phyloP scores from a whole-genome alignment of 1,140 invertebrate species.

The Pemphigus obesinymphae region DNA sequence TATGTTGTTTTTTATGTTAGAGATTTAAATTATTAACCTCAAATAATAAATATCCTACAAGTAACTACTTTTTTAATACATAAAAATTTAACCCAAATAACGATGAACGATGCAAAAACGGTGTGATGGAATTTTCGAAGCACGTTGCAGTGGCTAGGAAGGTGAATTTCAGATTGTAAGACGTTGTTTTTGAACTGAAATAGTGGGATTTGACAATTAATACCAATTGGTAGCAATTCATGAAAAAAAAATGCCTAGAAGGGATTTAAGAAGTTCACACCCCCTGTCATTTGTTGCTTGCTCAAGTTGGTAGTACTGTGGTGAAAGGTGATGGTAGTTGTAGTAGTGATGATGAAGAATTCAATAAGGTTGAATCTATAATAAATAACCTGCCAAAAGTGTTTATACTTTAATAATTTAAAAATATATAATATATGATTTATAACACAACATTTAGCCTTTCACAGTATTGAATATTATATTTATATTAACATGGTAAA shows the following conservation, averaged over 20 bases:
- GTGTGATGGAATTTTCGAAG: not conserved
- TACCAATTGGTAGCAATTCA: not conserved
- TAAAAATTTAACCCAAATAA: conserved; percentile 21
- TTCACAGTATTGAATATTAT: not conserved
- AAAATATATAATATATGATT: not conserved
- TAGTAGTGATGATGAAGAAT: conserved; percentile 17
- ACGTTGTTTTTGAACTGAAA: conserved; percentile 8
- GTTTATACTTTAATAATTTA: conserved; percentile 29
- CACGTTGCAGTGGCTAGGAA: not conserved
- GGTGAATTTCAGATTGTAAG: conserved; percentile 2
- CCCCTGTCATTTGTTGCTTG: conserved; percentile 21
- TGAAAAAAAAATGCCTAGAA: conserved; percentile 4
- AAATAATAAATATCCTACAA: not conserved
- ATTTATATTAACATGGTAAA: not conserved
- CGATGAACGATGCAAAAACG: conserved; percentile 24
- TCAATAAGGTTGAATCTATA: conserved; percentile 23
- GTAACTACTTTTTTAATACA: not conserved
- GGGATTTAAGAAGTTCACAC: conserved; percentile 12
- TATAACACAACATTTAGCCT: not conserved
- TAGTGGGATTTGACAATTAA: not conserved
- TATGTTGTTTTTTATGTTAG: no score
- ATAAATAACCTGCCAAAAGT: conserved; percentile 39
- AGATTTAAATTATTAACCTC: not conserved
- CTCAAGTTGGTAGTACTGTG: conserved; percentile 34
- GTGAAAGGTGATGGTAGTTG: conserved; percentile 24